phyloP scores from a whole-genome alignment of 2,797 vertebrate genomes.

The Pseudotriccus pelzelni region DNA sequence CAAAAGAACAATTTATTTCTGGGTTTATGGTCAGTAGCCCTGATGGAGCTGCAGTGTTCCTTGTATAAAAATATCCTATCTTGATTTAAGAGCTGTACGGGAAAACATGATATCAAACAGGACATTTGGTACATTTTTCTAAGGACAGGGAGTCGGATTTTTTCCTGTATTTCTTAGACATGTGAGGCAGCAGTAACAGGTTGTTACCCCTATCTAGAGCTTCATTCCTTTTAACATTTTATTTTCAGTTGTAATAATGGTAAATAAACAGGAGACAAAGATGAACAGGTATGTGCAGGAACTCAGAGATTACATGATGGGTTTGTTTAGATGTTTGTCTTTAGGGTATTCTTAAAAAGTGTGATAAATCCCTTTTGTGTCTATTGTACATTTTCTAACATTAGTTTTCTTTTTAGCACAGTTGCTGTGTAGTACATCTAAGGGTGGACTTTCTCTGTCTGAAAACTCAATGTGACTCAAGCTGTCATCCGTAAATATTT shows the following conservation, averaged over 20 bases:
- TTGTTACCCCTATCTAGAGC: rapidly evolving
- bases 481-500: neutral
- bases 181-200: neutral
- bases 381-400: neutral
- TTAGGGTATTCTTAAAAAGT: neutral
- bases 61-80: neutral
- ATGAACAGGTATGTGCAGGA: neutral
- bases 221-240: neutral
- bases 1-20: neutral
- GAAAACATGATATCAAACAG: neutral
- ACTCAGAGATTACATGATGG: neutral
- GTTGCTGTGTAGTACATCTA: neutral
- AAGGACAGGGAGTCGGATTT: neutral
- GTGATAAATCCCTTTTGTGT: neutral
- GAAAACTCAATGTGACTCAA: neutral
- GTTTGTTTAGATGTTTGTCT: neutral
- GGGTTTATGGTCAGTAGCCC: neutral
- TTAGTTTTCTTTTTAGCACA: neutral
- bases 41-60: neutral
- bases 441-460: neutral
- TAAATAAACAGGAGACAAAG: neutral
- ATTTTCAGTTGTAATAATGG: neutral
- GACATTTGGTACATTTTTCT: neutral
- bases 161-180: neutral
- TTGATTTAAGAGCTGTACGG: neutral